Conservation (phyloP, 2,888 invertebrate species). For the Platypus cylindrus region DNA sequence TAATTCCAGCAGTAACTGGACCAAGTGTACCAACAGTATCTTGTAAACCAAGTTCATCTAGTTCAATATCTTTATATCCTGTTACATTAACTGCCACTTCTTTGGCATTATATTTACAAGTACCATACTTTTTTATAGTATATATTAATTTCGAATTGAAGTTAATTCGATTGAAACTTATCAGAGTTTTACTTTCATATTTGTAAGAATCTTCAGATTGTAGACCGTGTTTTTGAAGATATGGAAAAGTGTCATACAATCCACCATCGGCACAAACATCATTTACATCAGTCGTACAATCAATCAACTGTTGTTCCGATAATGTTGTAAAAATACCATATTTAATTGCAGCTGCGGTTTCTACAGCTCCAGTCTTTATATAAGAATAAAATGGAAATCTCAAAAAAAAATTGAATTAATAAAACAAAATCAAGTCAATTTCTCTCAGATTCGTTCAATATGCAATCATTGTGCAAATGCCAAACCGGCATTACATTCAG, state of each 20-base stretch:
- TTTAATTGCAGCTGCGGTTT: constrained; percentile 3
- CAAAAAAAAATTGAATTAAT: too few relatives aligned
- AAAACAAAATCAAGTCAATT: too few relatives aligned
- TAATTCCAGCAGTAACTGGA: constrained; percentile 12
- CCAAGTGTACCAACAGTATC: constrained; percentile 11
- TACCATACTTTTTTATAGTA: too few relatives aligned
- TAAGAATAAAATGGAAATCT: background rate
- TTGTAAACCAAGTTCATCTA: too few relatives aligned
- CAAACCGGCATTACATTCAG: too few relatives aligned
- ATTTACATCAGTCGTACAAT: constrained; percentile 12
- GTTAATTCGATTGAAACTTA: too few relatives aligned
- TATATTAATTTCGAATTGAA: too few relatives aligned
- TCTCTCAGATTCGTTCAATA: too few relatives aligned
- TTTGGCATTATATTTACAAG: background rate
- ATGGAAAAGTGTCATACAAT: constrained; percentile 15
- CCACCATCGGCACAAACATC: constrained; percentile 16
- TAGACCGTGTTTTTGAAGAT: constrained; percentile 16
- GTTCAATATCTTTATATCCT: constrained; percentile 1
- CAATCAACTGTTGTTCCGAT: constrained; percentile 16
- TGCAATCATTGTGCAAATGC: too few relatives aligned
- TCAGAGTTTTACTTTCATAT: constrained; percentile 12
- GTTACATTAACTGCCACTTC: background rate
- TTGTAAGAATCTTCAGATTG: constrained; percentile 16
- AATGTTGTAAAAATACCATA: constrained; percentile 10
- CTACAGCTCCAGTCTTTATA: background rate